Evolutionary conservation across 2,888 invertebrate species (phyloP), one percentile per base, ranked within the genome.

Genomic region (Carabus problematicus): DNA sequence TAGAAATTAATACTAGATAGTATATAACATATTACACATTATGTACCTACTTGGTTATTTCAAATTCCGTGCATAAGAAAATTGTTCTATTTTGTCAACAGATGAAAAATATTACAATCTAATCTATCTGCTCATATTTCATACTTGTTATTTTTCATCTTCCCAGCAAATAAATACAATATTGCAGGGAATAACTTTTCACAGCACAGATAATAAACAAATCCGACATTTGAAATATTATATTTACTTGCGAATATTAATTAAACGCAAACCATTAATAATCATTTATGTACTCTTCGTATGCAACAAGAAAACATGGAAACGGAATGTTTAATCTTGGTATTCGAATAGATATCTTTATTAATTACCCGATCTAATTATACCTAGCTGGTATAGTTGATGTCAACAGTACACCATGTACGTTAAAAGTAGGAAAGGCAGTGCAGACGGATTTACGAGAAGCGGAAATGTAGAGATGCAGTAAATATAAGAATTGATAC

Each of bases 171-270:
- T 14, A 52, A 52, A 52, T 8, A 52, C 1, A 9, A 14, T 14
- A 18, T 52, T 19, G 14, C 52, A n/a, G 52, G 6, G n/a, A n/a
- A 14, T 16, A 52, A 52, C n/a, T n/a, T 4, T 18, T 4, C 16
- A 52, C 52, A 52, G 52, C n/a, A 19, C 16, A 8, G 12, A 16
- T 16, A 14, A 16, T 47, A 52, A 16, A 52, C 9, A 18, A 52
- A 52, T 52, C 42, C 18, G 58, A 58, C 58, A 58, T 58, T 29
- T 29, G 58, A 58, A 40, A 40, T 58, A 60, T 60, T 16, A 43
- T 60, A 60, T 60, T 60, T 60, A 43, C 60, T 60, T 58, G n/a
- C n/a, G 42, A 60, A n/a, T 60, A 43, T 60, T 60, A 60, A 60
- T 60, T 60, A 60, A 18, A 29, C 43, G 18, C 43, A 43, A 29